Base-by-base conservation (phyloP, 2,797 vertebrate genomes). In the Tragelaphus eurycerus region DNA sequence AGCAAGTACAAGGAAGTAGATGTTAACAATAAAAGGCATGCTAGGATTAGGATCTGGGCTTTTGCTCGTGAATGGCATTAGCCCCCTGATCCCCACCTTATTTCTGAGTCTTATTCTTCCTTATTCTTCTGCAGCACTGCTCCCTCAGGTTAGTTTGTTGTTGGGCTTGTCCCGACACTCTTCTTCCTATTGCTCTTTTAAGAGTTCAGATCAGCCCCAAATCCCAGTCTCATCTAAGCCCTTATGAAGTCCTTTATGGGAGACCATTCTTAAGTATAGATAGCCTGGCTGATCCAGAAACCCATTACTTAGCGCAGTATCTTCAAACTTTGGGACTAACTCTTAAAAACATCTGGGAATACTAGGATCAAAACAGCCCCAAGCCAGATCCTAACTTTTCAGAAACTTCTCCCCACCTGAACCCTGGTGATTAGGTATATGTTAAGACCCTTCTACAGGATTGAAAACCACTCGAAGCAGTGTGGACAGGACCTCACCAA, bases 161-260 rank as follows among this genome's bases (percentile, higher is more conserved):
- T 12, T 38, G 5, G 34, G n/a, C n/a, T 71, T 71, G 64, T 38
- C 17, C n/a, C n/a, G 0, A 23, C 64, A 38, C n/a, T 38, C 64
- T 38, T 48, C 74, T 48, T 78, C 14, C 15, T 48, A 17, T 17
- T 5, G 0, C 76, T 79, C 46, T 79, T 31, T 50, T 19, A 79
- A 79, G 46, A 50, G 46, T 50, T 17, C 0, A 0, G 3, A 79
- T 79, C 29, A 79, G 4, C 46, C 46, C 76, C 0, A 79, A 79
- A 29, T 48, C 46, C 7, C 15, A 46, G 27, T 16, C 76, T 79
- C 46, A 50, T 31, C 29, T 50, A 50, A 79, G 76, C 27, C 27
- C 76, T 79, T 50, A 79, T 12, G 46, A 50, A 50, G 27, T 46
- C 38, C 38, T 50, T 29, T 19, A 50, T 6, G 29, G 27, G 9